phyloP scores from a whole-genome alignment of 2,888 invertebrate species.

The Eupeodes luniger region DNA sequence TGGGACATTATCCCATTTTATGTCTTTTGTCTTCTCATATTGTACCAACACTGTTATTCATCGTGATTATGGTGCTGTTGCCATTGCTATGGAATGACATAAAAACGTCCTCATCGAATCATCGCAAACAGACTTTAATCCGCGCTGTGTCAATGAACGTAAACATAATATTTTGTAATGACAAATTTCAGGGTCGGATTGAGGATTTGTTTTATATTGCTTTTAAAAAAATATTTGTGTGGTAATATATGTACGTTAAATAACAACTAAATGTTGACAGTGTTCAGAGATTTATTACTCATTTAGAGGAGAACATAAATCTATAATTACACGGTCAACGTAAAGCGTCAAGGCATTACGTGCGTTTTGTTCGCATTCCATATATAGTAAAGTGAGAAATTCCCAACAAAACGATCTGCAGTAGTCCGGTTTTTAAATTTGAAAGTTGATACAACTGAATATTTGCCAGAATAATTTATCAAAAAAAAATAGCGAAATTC shows the following conservation, averaged over 20 bases:
- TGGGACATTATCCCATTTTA: slow-evolving; percentile 40
- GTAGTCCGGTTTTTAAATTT: too few species aligned
- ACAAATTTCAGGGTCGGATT: neutral
- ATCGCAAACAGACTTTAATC: slow-evolving; percentile 32
- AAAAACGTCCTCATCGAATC: slow-evolving; percentile 29
- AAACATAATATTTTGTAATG: neutral
- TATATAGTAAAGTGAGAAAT: too few species aligned
- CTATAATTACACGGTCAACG: too few species aligned
- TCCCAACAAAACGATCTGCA: too few species aligned
- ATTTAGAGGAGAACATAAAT: too few species aligned
- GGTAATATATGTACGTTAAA: neutral
- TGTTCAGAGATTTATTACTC: too few species aligned
- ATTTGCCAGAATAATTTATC: too few species aligned
- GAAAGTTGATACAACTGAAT: too few species aligned
- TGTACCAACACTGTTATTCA: slow-evolving; percentile 6
- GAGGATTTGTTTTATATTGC: neutral
- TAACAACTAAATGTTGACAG: too few species aligned
- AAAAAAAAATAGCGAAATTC: too few species aligned
- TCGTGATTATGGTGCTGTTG: neutral
- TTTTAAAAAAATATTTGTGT: neutral
- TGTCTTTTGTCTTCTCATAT: neutral
- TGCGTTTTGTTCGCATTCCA: too few species aligned
- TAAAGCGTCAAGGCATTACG: too few species aligned
- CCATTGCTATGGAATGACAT: slow-evolving; percentile 23
- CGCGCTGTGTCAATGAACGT: neutral